Base-by-base conservation (phyloP, 1,140 invertebrate genomes). In the Melitaea cinxia region DNA sequence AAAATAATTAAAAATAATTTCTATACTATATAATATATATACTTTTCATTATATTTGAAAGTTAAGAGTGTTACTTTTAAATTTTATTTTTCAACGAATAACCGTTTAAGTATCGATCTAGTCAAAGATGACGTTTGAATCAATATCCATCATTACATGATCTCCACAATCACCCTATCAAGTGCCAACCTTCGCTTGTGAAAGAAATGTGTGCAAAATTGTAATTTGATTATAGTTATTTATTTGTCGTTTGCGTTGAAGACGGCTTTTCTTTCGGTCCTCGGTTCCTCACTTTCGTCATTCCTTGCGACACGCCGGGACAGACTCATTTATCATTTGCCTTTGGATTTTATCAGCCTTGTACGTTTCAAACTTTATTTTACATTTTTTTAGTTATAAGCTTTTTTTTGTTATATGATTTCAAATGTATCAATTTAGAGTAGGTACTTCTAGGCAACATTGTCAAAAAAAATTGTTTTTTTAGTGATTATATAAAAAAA, bases 221-320 rank as follows among this genome's bases (percentile, higher is more conserved):
- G 61, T 64, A 37, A 64, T 64, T 64, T 64, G 61, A 64, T 64
- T 64, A 49, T 70, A 65, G 70, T 68, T 69, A 77, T 82, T 80
- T 80, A 75, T 80, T 70, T 78, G 75, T 82, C 77, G 66, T 78
- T 82, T 80, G 79, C 65, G 65, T 47, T 52, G 54, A 15, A 26
- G 63, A 55, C 50, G 61, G 64, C 54, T 68, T 76, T 73, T 76
- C 73, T 69, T 73, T 60, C 42, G 58, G 50, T 19, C 56, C 56
- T 55, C 57, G 39, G 53, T 49, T 53, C 26, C 17, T 17, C 30
- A 33, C 61, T 70, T 66, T 70, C 63, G 58, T 58, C 63, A 70
- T 23, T 10, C 24, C 47, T 64, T 55, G 61, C 54, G n/a, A 14
- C 23, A 54, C 15, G 5, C 14, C n/a, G 37, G 37, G 37, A 42